Base-by-base conservation (phyloP, 35 echinoderm and acorn worm species). In the Lytechinus variegatus region DNA sequence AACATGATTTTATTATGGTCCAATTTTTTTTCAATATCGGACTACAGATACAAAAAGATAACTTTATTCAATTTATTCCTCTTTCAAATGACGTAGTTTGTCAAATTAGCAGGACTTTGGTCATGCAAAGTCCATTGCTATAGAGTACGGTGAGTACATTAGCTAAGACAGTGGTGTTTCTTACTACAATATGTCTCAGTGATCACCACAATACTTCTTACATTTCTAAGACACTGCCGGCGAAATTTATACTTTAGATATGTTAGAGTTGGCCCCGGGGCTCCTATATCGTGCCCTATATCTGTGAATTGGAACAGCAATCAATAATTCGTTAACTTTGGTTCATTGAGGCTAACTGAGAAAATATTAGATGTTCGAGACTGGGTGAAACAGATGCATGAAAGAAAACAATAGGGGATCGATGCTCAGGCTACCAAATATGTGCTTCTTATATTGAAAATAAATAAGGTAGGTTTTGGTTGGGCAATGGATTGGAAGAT, bases 271-370 rank as follows among this genome's bases (percentile, higher is more conserved):
- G 19, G 66, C 66, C 66, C 66, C 66, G 66, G 61, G 66, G 66
- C 66, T 79, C 66, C n/a, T 79, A 79, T 79, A 79, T 24, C 66
- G 66, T 79, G 8, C 66, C 66, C 66, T 79, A 79, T 24, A 79
- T 79, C n/a, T 79, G 19, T 24, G n/a, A 79, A 79, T n/a, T 79
- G 66, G 66, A 79, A 79, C 66, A 16, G 66, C 66, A 79, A 79
- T 79, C 66, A 79, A 79, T 79, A 79, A 79, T 79, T 79, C 66
- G 19, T 79, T 79, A 79, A 79, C 66, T 79, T 79, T 79, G 66
- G 16, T 79, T 79, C 66, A 79, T 79, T 79, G 66, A 79, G 66
- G 21, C 66, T 79, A 79, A 79, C 66, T 79, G 66, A 79, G 19
- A 79, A 79, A 79, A 79, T 79, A 79, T 79, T 79, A 79, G 19